phyloP scores from a whole-genome alignment of 2,113 vertebrate species.

The Gymnobelideus leadbeateri region DNA sequence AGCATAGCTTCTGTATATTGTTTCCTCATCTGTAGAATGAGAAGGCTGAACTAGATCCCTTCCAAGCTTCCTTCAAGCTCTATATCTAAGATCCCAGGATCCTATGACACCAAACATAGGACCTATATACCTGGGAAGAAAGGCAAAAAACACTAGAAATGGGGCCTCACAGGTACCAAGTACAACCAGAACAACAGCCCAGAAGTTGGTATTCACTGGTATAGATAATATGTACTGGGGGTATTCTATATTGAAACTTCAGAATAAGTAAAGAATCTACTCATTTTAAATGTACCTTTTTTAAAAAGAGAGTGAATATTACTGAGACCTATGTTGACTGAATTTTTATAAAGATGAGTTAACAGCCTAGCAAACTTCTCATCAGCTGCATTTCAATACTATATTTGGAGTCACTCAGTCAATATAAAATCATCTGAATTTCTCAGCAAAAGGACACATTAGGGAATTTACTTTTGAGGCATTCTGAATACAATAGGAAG shows the following conservation, averaged over 20 bases:
- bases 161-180: not conserved
- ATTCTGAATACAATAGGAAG: conserved; percentile 64
- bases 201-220: conserved; percentile 9
- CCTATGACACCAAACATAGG: not conserved
- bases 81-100: not conserved
- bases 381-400: conserved; percentile 47
- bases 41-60: not conserved
- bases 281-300: conserved; percentile 60
- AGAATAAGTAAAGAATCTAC: conserved; percentile 56
- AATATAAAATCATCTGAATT: conserved; percentile 67
- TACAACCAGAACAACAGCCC: not conserved
- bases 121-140: not conserved
- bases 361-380: conserved; percentile 23
- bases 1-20: not conserved
- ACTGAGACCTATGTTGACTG: conserved; percentile 45
- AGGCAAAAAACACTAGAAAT: not conserved
- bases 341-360: conserved; percentile 51
- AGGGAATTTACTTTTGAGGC: conserved; percentile 70
- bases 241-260: conserved; percentile 34
- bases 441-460: conserved; percentile 55
- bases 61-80: not conserved
- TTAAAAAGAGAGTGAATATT: conserved; percentile 27
- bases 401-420: conserved; percentile 45
- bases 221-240: not conserved
- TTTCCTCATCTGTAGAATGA: not conserved